Evolutionary conservation across 2,888 invertebrate species (phyloP).

Genomic region (Elegia similella): DNA sequence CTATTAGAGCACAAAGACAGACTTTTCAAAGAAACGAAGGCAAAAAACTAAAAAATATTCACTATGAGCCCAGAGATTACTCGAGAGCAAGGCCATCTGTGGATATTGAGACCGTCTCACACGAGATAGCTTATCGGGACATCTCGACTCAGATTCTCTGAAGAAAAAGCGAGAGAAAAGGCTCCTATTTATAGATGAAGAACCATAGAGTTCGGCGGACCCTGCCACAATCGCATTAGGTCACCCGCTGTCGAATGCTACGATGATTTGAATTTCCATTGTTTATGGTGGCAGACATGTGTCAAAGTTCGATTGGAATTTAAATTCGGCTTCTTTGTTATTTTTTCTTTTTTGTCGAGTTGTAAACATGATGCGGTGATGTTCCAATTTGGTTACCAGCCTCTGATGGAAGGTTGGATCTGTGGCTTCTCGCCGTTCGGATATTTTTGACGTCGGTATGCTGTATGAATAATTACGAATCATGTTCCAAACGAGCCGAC

Average conservation of each 20-base stretch:
- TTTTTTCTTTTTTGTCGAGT: slow-evolving; percentile 73
- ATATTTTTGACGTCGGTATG: slow-evolving; percentile 77
- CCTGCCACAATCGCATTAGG: slow-evolving; percentile 76
- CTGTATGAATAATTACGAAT: slow-evolving; percentile 74
- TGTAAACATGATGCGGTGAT: slow-evolving; percentile 79
- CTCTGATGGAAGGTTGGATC: slow-evolving; percentile 69
- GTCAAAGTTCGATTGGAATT: slow-evolving; percentile 82
- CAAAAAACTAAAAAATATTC: slow-evolving; percentile 77
- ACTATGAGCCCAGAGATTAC: slow-evolving; percentile 65
- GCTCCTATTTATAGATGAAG: slow-evolving; percentile 76
- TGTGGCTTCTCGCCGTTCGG: slow-evolving; percentile 64
- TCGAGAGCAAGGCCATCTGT: slow-evolving; percentile 77
- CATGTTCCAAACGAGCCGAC: slow-evolving; percentile 54
- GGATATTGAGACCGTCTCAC: slow-evolving; percentile 80
- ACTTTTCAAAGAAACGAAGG: slow-evolving; percentile 70
- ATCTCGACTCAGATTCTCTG: slow-evolving; percentile 78
- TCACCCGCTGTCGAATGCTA: slow-evolving; percentile 62
- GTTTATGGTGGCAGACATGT: slow-evolving; percentile 82
- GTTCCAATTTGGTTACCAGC: slow-evolving; percentile 78
- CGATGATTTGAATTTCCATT: slow-evolving; percentile 81
- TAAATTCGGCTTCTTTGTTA: slow-evolving; percentile 81
- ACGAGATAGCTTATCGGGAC: slow-evolving; percentile 74
- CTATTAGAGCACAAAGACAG: slow-evolving; percentile 76
- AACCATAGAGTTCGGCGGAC: slow-evolving; percentile 62
- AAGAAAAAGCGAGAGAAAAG: slow-evolving; percentile 79